Percentiles rank a stretch among this genome's conserved stretches.
Conservation (phyloP, 35 echinoderm and acorn worm species). For the Heliocidaris tuberculata region DNA sequence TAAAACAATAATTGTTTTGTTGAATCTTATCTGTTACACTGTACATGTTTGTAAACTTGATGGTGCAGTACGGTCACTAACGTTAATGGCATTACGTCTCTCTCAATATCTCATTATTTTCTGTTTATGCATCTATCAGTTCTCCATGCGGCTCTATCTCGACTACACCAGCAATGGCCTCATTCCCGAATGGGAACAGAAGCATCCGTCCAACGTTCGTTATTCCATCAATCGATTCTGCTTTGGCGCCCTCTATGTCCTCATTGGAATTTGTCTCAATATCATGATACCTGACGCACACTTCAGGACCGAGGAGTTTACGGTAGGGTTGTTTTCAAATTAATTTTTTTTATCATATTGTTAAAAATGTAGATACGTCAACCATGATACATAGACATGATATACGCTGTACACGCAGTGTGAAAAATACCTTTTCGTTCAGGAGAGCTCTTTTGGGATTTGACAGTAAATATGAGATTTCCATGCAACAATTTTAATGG, state of each 20-base stretch:
- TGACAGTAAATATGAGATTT: too few relatives aligned
- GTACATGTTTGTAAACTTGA: too few relatives aligned
- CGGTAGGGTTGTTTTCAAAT: conserved; percentile 38
- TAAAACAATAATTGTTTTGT: too few relatives aligned
- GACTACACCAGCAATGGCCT: conserved; percentile 62
- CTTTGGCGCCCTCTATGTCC: conserved; percentile 30
- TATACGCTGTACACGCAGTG: too few relatives aligned
- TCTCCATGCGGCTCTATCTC: conserved; percentile 73
- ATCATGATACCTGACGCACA: conserved; percentile 32
- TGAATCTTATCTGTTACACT: too few relatives aligned
- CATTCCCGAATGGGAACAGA: conserved; percentile 25
- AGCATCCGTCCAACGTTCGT: conserved; percentile 44
- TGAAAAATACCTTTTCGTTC: too few relatives aligned
- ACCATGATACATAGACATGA: too few relatives aligned
- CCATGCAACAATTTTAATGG: too few relatives aligned
- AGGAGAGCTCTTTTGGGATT: too few relatives aligned
- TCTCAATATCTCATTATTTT: neutral
- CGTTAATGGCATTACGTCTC: neutral
- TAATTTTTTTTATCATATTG: neutral
- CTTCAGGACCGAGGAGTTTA: conserved; percentile 63
- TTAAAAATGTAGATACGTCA: neutral
- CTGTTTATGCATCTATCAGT: conserved; percentile 25
- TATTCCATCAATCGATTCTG: conserved; percentile 56
- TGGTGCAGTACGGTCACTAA: neutral
- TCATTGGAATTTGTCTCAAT: neutral